Percentiles rank a stretch among this genome's conserved stretches.
Evolutionary conservation across 2,113 vertebrate genomes (phyloP).

Genomic region (Sphyrna mokarran): DNA sequence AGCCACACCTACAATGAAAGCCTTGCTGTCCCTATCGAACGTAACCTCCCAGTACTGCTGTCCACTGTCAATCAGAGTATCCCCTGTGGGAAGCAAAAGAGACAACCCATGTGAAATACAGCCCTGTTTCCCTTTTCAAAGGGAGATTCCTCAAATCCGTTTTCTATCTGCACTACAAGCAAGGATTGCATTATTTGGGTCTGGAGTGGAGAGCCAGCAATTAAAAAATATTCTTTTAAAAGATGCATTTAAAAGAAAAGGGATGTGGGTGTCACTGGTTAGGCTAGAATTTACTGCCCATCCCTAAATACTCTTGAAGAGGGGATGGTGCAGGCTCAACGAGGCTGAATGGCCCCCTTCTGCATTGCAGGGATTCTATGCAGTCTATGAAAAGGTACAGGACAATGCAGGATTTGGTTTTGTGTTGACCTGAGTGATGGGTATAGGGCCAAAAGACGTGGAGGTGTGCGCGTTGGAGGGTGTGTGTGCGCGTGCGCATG

Average conservation of each 20-base stretch:
- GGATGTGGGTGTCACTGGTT: too few relatives aligned
- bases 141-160: neutral
- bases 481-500: too few relatives aligned
- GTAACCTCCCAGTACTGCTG: constrained; percentile 92
- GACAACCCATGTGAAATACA: neutral
- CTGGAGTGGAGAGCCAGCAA: neutral
- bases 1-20: constrained; percentile 77
- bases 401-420: neutral
- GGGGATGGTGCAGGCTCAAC: too few relatives aligned
- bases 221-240: neutral
- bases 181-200: neutral
- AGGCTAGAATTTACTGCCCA: too few relatives aligned
- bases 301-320: too few relatives aligned
- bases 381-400: neutral
- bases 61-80: constrained; percentile 75
- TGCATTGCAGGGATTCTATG: too few relatives aligned
- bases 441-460: too few relatives aligned
- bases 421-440: neutral
- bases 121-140: neutral
- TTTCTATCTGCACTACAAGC: neutral
- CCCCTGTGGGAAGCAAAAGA: constrained; percentile 51
- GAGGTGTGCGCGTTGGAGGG: too few relatives aligned
- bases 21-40: constrained; percentile 87
- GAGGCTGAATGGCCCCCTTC: too few relatives aligned
- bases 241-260: too few relatives aligned